Conservation (phyloP, 1,140 invertebrate genomes). For the Drosophila pseudoananassae region DNA sequence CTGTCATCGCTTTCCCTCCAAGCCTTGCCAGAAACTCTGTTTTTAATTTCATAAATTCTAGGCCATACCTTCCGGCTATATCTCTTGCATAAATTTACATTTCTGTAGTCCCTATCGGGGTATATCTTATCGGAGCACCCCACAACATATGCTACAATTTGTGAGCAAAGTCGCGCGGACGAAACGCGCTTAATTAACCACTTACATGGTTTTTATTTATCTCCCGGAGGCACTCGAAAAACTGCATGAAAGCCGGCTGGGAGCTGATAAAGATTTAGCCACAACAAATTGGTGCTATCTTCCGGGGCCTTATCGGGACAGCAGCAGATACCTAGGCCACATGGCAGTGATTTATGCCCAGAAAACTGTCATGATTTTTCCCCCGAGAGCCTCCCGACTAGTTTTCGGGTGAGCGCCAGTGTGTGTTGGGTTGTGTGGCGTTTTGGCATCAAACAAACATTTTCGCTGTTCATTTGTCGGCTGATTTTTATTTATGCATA, state of each 20-base stretch:
- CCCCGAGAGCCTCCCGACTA: slow-evolving; percentile 21
- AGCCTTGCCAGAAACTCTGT: no score
- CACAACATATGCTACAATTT: slow-evolving; percentile 79
- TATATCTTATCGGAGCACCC: slow-evolving; percentile 64
- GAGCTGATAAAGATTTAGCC: slow-evolving; percentile 51
- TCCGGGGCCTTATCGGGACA: slow-evolving; percentile 55
- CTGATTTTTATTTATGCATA: slow-evolving; percentile 75
- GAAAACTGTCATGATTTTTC: slow-evolving; percentile 51
- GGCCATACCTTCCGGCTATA: not conserved
- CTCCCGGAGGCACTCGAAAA: slow-evolving; percentile 7
- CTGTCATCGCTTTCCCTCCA: slow-evolving; percentile 1
- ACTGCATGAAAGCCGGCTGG: slow-evolving; percentile 24
- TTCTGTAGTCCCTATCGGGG: not conserved
- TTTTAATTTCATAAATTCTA: no score
- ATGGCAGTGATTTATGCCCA: slow-evolving; percentile 75
- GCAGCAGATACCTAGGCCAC: slow-evolving; percentile 48
- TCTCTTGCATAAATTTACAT: slow-evolving; percentile 14
- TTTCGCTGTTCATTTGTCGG: slow-evolving; percentile 54
- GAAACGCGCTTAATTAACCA: slow-evolving; percentile 78
- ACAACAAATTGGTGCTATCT: slow-evolving; percentile 55
- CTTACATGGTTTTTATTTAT: slow-evolving; percentile 82
- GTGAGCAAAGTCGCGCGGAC: slow-evolving; percentile 9
- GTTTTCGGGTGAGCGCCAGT: no score
- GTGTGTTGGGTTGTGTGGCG: no score
- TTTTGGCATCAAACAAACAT: slow-evolving; percentile 56